Base-by-base conservation (phyloP, 2,113 vertebrate genomes). In the Colius striatus region DNA sequence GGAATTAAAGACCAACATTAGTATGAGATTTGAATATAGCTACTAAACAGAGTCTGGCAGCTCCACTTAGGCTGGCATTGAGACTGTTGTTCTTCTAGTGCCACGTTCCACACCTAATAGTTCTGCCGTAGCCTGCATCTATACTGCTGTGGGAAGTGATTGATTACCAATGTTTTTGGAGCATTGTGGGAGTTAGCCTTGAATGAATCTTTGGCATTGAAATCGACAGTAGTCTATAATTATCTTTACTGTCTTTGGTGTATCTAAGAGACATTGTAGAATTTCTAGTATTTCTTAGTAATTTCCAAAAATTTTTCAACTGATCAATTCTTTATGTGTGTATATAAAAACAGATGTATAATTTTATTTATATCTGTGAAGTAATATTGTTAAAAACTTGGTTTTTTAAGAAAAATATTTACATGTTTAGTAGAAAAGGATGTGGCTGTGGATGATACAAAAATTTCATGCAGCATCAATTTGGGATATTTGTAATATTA, bases 21-120 rank as follows among this genome's bases (percentile, higher is more conserved):
- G 65, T 77, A 63, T 41, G 58, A 86, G 23, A 77, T 87, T 83
- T 92, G 73, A 93, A 76, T 91, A 45, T 30, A 72, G 43, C 89
- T 88, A 41, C 91, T 95, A 53, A 84, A 71, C 16, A 76, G 81
- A 70, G 71, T 87, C 57, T 90, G 75, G 78, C 90, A 96, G 54
- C 43, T 88, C 51, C 70, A 0, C 50, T 84, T 84, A 65, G 51
- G 26, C 83, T 95, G 95, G 78, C 88, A 74, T 26, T 47, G 43
- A 84, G 72, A 85, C 93, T 73, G 48, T 71, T 74, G n/a, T 36
- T 87, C 51, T 84, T 48, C 0, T 1, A 22, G 63, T 77, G 84
- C 80, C 91, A 85, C 70, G 51, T 92, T 89, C 87, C 45, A 84
- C 87, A 81, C 87, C 84, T 96, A 84, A 96, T 92, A 38, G 76